Evolutionary conservation across 92 coral and sea anemone species (phyloP), one percentile per base, ranked within the genome.

Genomic region (Porites cylindrica): DNA sequence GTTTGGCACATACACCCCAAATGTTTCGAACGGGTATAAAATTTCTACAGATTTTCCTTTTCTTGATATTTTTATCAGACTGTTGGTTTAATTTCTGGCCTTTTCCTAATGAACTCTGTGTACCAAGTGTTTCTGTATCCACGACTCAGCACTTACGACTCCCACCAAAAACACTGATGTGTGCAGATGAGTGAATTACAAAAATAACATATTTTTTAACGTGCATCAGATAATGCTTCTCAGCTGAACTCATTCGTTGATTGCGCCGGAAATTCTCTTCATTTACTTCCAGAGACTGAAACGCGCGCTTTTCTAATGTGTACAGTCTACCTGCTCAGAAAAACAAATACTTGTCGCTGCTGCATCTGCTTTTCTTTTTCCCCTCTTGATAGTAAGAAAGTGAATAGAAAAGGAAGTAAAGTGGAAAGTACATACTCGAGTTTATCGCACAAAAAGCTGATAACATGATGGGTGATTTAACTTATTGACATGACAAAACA

Each of bases 201-300:
- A 68, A 38, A 67, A 80, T 63, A 66, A 80, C 58, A 51, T 67
- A 51, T 67, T 51, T 21, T 38, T 70, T 54, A 69, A 21, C 13
- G 0, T 7, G 70, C 10, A 54, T 16, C 9, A 17, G 32, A 51
- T 51, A 65, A 81, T 81, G 76, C 56, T 69, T 54, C 73, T 29
- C 83, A 69, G 86, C 59, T 51, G 17, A 56, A 50, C 60, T 62
- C 72, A 72, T 72, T 72, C 50, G 71, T 82, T 61, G 58, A 68
- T 81, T 26, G 77, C 77, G 67, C 85, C 77, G 76, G 76, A 70
- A 69, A 81, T 81, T 81, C 85, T 61, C 77, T 23, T 64, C 82
- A 75, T 75, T 75, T 62, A 78, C 82, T 32, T 63, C n/a, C 82
- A 78, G 17, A 61, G 54, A 62, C 47, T 38, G 47, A 67, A 61